phyloP scores from a whole-genome alignment of 2,888 invertebrate species.

The Gastracanthus pulcherrimus region DNA sequence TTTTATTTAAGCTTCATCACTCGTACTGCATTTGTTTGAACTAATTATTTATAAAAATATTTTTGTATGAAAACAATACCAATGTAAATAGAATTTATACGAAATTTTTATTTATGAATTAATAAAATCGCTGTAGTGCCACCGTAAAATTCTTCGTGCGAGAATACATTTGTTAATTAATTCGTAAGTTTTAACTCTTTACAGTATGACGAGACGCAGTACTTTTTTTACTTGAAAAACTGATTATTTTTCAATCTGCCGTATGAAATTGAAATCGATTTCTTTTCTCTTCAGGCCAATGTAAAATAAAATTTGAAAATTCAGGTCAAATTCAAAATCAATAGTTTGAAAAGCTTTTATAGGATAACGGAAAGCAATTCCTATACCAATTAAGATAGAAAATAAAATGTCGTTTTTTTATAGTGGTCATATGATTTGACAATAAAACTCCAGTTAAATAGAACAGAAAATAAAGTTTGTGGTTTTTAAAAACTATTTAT shows the following conservation, averaged over 20 bases:
- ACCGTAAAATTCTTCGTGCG: neutral
- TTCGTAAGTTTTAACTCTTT: neutral
- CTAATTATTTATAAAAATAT: too few species aligned
- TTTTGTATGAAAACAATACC: too few species aligned
- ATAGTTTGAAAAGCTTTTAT: neutral
- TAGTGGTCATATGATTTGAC: too few species aligned
- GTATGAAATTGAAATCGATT: neutral
- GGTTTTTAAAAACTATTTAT: too few species aligned
- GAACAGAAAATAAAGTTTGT: too few species aligned
- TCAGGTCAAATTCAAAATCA: neutral
- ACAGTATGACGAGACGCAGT: neutral
- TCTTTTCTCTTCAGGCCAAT: neutral
- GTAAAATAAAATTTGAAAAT: neutral
- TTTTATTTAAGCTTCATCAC: too few species aligned
- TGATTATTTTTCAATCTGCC: neutral
- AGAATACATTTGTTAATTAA: neutral
- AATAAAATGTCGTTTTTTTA: neutral
- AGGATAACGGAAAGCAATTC: neutral
- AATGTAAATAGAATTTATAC: neutral
- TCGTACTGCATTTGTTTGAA: too few species aligned
- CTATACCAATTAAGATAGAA: neutral
- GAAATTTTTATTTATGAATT: neutral
- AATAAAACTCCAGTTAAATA: too few species aligned
- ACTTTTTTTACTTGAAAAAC: neutral
- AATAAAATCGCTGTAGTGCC: neutral